Conservation (phyloP, 2,113 vertebrate genomes). For the Chaetodon trifascialis region DNA sequence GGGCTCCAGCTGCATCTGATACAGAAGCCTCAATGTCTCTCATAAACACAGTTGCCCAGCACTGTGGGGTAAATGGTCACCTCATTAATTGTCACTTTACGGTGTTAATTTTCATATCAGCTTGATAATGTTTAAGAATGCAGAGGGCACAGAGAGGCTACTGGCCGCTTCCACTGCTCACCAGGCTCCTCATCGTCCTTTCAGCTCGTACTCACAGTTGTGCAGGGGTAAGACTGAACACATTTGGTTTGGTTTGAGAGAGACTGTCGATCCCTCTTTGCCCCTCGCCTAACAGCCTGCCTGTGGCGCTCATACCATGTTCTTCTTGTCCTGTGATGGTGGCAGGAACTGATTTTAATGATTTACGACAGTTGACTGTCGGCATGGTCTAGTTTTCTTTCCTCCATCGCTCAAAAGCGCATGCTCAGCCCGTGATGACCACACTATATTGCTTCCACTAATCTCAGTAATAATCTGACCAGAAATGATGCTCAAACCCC, state of each 20-base stretch:
- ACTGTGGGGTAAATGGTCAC: conserved; percentile 16
- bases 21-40: conserved; percentile 21
- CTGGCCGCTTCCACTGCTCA: conserved; percentile 2
- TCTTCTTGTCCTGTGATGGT: conserved; percentile 22
- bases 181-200: conserved; percentile 4
- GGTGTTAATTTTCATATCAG: conserved; percentile 47
- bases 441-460: conserved; percentile 54
- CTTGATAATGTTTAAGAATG: conserved; percentile 50
- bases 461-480: conserved; percentile 62
- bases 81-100: conserved; percentile 42
- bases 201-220: conserved; percentile 3
- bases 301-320: conserved; percentile 52
- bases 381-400: conserved; percentile 18
- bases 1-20: conserved; percentile 33
- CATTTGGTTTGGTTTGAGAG: conserved; percentile 29
- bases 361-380: conserved; percentile 11
- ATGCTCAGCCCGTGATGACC: conserved; percentile 63
- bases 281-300: conserved; percentile 45
- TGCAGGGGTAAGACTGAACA: conserved; percentile 32
- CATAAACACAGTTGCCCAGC: conserved; percentile 5
- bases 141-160: conserved; percentile 8
- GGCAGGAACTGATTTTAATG: conserved; percentile 36
- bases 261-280: conserved; percentile 17
- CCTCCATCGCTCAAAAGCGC: conserved; percentile 47
- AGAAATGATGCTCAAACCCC: conserved; percentile 54